Evolutionary conservation across 2,113 vertebrate species (phyloP).

Genomic region (Chloebia gouldiae): DNA sequence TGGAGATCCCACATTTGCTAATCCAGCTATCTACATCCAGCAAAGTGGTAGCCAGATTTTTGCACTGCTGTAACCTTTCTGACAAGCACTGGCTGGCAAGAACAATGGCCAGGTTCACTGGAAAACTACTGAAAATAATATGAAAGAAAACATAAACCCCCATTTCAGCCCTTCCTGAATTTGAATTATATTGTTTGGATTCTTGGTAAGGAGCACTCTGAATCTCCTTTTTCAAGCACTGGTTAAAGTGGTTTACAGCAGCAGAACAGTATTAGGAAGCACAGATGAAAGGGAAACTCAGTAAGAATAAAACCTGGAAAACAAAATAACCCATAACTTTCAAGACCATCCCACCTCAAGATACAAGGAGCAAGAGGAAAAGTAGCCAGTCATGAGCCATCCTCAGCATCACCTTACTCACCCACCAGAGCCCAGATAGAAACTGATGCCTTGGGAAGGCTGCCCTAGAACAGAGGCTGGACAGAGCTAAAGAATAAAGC

Average conservation of each 20-base stretch:
- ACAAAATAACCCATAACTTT: not conserved
- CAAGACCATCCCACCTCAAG: not conserved
- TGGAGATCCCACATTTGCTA: not conserved
- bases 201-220: not conserved
- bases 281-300: not conserved
- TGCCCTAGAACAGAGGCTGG: not conserved
- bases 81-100: not conserved
- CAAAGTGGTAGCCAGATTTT: not conserved
- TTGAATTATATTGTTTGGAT: not conserved
- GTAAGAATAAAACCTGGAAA: not conserved
- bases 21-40: not conserved
- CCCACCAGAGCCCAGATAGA: fast-evolving
- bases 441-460: not conserved
- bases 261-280: not conserved
- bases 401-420: not conserved
- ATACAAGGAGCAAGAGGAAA: not conserved
- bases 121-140: not conserved
- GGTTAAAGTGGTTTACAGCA: not conserved
- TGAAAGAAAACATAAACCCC: not conserved
- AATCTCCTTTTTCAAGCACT: not conserved
- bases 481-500: not conserved
- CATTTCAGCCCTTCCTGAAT: not conserved
- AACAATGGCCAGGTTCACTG: not conserved
- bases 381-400: not conserved
- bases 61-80: not conserved